Evolutionary conservation across 2,113 vertebrate genomes (phyloP), one percentile per base, ranked within the genome.

Genomic region (Patagioenas fasciata): DNA sequence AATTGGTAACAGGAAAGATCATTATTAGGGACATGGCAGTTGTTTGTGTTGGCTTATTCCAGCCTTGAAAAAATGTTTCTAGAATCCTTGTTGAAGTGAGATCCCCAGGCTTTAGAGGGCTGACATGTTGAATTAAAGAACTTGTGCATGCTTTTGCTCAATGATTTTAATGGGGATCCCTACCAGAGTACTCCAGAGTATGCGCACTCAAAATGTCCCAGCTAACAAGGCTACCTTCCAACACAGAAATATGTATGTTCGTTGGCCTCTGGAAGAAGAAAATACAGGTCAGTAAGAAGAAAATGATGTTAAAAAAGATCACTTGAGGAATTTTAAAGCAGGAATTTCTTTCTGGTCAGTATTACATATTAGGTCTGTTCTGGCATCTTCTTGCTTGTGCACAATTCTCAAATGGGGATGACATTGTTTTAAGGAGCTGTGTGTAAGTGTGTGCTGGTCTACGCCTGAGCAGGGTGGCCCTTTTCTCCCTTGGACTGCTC

Each of bases 91-190:
- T 70, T 92, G 93, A 92, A 93, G 34, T 80, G 79, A 90, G 47
- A 69, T 97, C 82, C 71, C 80, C 64, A 94, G 85, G 92, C 85
- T 78, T 96, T 90, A 64, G 62, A 78, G 85, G 57, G 82, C 93
- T 94, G 95, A 86, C 93, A 93, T 6, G 6, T 93, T 95, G 91
- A 93, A 94, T 96, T 96, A 92, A 93, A 80, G 60, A 91, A 56
- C 44, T 69, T 67, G 36, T 86, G 38, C 79, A 44, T 90, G 72
- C 82, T 84, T 88, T 86, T 88, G 42, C 75, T 93, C 60, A 80
- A 53, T 88, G 75, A 36, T 96, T 90, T 94, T 94, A 95, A 96
- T 96, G 77, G 95, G 79, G 19, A 80, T 90, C 54, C 82, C 67
- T 85, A 78, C 38, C 64, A 85, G 80, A 88, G 23, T 29, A 61